A percentile compares a stretch with the other conserved stretches of the same genome.
phyloP scores from a whole-genome alignment of 2,888 invertebrate species.

The Drosophila greeni region DNA sequence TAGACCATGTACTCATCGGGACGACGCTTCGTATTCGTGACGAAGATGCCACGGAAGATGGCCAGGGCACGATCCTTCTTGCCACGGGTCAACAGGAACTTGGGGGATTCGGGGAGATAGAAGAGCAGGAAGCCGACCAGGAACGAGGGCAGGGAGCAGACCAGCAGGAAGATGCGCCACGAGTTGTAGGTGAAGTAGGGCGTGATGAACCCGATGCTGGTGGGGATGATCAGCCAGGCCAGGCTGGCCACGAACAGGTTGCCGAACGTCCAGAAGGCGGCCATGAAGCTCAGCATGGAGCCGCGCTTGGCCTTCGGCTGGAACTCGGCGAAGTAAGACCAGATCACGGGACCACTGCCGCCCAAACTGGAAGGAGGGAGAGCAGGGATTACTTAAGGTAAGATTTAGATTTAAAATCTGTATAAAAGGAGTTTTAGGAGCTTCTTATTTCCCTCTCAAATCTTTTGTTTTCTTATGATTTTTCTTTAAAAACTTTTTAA shows the following conservation, averaged over 20 bases:
- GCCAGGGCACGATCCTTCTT: conserved; percentile 89
- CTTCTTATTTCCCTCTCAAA: not conserved
- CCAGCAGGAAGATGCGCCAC: conserved; percentile 93
- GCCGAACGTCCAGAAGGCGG: conserved; percentile 96
- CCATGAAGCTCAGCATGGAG: conserved; percentile 95
- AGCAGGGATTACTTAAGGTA: not conserved
- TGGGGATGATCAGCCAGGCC: conserved; percentile 87
- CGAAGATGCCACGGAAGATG: conserved; percentile 89
- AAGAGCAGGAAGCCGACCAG: conserved; percentile 90
- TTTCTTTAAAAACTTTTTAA: not conserved
- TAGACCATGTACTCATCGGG: conserved; percentile 88
- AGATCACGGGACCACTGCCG: conserved; percentile 89
- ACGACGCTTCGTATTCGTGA: conserved; percentile 86
- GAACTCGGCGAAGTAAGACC: conserved; percentile 97
- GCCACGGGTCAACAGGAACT: conserved; percentile 89
- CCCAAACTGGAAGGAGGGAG: conserved; percentile 68
- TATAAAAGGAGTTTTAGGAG: not conserved
- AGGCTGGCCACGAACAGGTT: conserved; percentile 94
- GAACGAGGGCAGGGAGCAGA: conserved; percentile 93
- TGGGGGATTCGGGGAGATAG: conserved; percentile 93
- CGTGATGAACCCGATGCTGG: conserved; percentile 84
- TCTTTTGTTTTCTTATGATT: not conserved
- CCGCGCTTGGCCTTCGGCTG: conserved; percentile 94
- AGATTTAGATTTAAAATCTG: not conserved
- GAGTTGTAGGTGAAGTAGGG: conserved; percentile 89